A percentile compares a stretch with the other conserved stretches of the same genome.
Evolutionary conservation across 2,797 vertebrate species (phyloP).

Genomic region (Antrozous pallidus): DNA sequence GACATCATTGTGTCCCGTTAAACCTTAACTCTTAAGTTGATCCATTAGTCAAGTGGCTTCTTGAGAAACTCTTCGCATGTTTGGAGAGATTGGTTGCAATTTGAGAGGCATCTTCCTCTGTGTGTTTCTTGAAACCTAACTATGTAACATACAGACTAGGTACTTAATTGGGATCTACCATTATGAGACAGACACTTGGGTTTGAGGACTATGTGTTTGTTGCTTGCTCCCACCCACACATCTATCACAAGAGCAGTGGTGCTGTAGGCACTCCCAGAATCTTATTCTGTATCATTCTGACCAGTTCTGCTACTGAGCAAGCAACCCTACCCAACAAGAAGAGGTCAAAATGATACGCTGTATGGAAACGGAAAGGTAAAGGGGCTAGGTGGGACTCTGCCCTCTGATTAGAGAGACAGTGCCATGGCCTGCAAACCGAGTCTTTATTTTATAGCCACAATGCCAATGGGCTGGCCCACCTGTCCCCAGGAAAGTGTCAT

Average conservation of each 20-base stretch:
- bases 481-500: not conserved
- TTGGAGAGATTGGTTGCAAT: not conserved
- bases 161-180: not conserved
- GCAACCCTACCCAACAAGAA: not conserved
- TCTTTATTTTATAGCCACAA: not conserved
- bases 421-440: too few species aligned
- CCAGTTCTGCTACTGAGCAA: not conserved
- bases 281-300: not conserved
- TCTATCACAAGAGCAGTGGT: not conserved
- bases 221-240: not conserved
- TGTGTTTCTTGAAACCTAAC: not conserved
- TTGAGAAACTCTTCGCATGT: not conserved
- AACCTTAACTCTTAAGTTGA: not conserved
- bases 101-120: not conserved
- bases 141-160: not conserved
- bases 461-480: not conserved
- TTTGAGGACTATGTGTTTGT: not conserved
- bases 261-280: not conserved
- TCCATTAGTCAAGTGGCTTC: not conserved
- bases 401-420: too few species aligned
- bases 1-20: not conserved
- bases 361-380: not conserved
- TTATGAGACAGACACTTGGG: not conserved
- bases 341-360: not conserved
- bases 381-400: too few species aligned